Evolutionary conservation across 92 coral and sea anemone species (phyloP).

Genomic region (Plumapathes pennacea): DNA sequence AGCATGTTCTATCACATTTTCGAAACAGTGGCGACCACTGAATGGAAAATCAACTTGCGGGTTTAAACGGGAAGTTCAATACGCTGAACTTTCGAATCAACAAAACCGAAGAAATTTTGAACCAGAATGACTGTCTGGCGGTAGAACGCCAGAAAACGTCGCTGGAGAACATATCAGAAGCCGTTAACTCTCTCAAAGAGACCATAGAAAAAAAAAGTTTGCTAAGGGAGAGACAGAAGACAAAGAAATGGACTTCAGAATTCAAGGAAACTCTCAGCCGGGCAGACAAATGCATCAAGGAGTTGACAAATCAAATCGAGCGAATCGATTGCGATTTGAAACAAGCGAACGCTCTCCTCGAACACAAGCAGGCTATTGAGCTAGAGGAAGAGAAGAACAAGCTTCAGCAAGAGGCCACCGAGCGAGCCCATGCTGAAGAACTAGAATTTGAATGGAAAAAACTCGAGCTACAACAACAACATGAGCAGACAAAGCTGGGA

Average conservation of each 20-base stretch:
- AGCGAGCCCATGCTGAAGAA: slow-evolving; percentile 8
- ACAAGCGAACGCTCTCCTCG: slow-evolving; percentile 1
- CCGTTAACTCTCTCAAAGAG: slow-evolving; percentile 34
- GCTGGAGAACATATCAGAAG: slow-evolving; percentile 16
- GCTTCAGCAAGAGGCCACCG: slow-evolving; percentile 26
- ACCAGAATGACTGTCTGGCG: slow-evolving; percentile 42
- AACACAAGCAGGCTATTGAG: slow-evolving; percentile 8
- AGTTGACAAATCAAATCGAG: not conserved
- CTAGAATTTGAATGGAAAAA: slow-evolving; percentile 15
- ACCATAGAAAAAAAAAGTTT: slow-evolving; percentile 61
- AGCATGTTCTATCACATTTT: no score
- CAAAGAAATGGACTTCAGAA: no score
- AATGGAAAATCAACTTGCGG: slow-evolving; percentile 52
- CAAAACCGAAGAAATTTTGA: slow-evolving; percentile 51
- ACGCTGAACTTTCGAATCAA: slow-evolving; percentile 41
- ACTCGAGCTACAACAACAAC: no score
- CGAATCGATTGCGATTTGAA: not conserved
- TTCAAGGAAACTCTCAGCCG: no score
- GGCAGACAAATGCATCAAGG: no score
- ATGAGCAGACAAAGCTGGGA: no score
- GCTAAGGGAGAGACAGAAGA: slow-evolving; percentile 46
- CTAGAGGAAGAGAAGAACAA: slow-evolving; percentile 25
- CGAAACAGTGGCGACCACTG: slow-evolving; percentile 70
- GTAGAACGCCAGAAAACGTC: slow-evolving; percentile 48
- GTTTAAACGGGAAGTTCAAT: slow-evolving; percentile 41